Evolutionary conservation across 2,797 vertebrate species (phyloP), one percentile per base, ranked within the genome.

Genomic region (Propithecus deckenii): DNA sequence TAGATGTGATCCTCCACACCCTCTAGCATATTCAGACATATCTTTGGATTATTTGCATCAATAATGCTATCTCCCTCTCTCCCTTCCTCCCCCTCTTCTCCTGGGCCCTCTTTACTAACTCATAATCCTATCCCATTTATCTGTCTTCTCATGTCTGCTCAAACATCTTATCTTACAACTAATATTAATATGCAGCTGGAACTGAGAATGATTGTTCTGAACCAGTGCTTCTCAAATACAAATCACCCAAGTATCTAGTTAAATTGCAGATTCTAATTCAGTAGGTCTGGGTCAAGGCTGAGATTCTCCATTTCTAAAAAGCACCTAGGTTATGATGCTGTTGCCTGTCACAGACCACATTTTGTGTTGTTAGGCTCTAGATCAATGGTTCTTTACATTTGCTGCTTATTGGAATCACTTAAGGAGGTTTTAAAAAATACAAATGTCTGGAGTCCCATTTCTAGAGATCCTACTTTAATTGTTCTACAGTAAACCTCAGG

Each of bases 121-220:
- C 43, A 80, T 50, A 30, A 72, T 23, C 28, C 4, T 25, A 50
- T 43, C 18, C 6, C 28, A 71, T 92, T 84, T 85, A 14, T 43
- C 28, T 86, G n/a, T 74, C 48, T 57, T 88, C 20, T 95, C 23
- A 57, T 84, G 89, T 84, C 35, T 72, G 94, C 9, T 78, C 50
- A 83, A 94, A 89, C 43, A 83, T 76, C 65, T 87, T 30, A 86
- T 86, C 50, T 79, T 83, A 78, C 13, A 86, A 35, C 61, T 75
- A 61, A 72, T 81, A 78, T 55, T 88, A 80, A 90, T 75, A 35
- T 67, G 7, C 2, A 90, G 15, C 41, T 55, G 7, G 28, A 89
- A 78, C 48, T 90, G 65, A 96, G 41, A 86, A 92, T 59, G 69
- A 46, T 67, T 93, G 11, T 89, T 95, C 41, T 87, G 89, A 84